Evolutionary conservation across 2,888 invertebrate genomes (phyloP).

Genomic region (Camponotus fellah): DNA sequence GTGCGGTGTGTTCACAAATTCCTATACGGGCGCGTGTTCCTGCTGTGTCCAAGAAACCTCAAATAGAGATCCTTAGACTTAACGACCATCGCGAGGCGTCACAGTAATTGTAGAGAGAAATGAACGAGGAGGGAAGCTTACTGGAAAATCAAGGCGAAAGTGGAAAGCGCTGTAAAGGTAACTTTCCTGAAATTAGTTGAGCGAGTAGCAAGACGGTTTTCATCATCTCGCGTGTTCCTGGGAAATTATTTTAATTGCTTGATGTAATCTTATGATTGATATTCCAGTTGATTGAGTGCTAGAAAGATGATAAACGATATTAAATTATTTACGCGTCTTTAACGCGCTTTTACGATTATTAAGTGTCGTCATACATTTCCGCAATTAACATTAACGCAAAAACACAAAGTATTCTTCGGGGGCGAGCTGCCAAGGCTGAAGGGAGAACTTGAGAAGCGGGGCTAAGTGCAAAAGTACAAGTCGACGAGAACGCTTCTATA

Average conservation of each 20-base stretch:
- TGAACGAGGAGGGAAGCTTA: constrained; percentile 73
- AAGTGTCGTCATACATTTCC: neutral
- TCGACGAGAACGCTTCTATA: constrained; percentile 79
- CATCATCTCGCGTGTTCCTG: neutral
- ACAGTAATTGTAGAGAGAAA: constrained; percentile 59
- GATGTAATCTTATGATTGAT: neutral
- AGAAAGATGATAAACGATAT: neutral
- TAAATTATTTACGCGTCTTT: neutral
- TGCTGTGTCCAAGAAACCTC: constrained; percentile 64
- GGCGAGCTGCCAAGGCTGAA: constrained; percentile 82
- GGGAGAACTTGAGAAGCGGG: constrained; percentile 79
- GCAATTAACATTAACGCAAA: constrained; percentile 64
- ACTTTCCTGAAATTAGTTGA: neutral
- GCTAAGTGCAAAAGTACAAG: constrained; percentile 84
- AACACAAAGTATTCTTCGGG: constrained; percentile 81
- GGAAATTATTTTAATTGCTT: neutral
- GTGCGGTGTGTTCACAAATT: constrained; percentile 66
- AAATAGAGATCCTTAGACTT: constrained; percentile 62
- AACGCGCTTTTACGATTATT: neutral
- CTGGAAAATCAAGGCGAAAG: constrained; percentile 75
- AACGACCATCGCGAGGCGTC: constrained; percentile 57
- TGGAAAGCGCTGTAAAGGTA: constrained; percentile 79
- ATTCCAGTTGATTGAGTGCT: neutral
- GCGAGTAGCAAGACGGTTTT: neutral
- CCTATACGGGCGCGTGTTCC: constrained; percentile 70